Percentiles rank a stretch among this genome's conserved stretches.
These are phyloP conservation scores for Cyrtodaria siliqua DNA, from an alignment of 2,888 invertebrate species.

Conservation along the genomic window DNA sequence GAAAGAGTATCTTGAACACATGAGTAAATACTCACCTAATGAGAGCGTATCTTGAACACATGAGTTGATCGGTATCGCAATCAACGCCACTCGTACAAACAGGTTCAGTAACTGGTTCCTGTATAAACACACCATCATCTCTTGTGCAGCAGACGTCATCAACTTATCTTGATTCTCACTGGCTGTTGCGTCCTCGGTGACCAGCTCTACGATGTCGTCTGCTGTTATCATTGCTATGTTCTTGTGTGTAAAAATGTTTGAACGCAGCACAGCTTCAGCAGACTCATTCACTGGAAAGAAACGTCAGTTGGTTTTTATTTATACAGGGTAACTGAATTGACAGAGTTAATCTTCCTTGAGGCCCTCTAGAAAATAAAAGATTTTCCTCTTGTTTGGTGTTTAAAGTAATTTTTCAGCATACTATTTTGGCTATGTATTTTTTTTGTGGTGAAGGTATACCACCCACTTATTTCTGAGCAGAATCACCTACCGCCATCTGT, in stretches of 20 bases:
- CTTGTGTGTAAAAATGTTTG: slow-evolving; percentile 74
- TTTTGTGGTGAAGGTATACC: too few species aligned
- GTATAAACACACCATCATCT: slow-evolving; percentile 85
- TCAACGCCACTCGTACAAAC: slow-evolving; percentile 82
- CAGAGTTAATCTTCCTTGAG: too few species aligned
- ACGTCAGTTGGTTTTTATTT: too few species aligned
- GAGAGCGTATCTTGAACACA: slow-evolving; percentile 75
- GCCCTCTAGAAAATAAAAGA: too few species aligned
- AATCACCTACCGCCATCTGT: too few species aligned
- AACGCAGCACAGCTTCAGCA: slow-evolving; percentile 80
- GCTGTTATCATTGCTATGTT: slow-evolving; percentile 78
- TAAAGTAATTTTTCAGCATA: too few species aligned
- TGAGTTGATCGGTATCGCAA: slow-evolving; percentile 81
- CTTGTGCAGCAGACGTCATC: slow-evolving; percentile 84
- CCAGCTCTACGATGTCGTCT: slow-evolving; percentile 79
- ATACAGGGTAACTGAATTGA: too few species aligned
- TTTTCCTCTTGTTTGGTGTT: too few species aligned
- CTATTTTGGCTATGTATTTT: too few species aligned
- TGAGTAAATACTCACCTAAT: slow-evolving; percentile 74
- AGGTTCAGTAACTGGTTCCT: slow-evolving; percentile 86
- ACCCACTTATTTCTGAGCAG: too few species aligned
- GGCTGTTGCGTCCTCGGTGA: slow-evolving; percentile 59
- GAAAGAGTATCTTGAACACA: too few species aligned
- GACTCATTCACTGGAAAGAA: slow-evolving; percentile 78
- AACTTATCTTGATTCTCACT: slow-evolving; percentile 68